Percentiles rank a stretch among this genome's conserved stretches.
Evolutionary conservation across 2,888 invertebrate genomes (phyloP).

Genomic region (Diarsia rubi): DNA sequence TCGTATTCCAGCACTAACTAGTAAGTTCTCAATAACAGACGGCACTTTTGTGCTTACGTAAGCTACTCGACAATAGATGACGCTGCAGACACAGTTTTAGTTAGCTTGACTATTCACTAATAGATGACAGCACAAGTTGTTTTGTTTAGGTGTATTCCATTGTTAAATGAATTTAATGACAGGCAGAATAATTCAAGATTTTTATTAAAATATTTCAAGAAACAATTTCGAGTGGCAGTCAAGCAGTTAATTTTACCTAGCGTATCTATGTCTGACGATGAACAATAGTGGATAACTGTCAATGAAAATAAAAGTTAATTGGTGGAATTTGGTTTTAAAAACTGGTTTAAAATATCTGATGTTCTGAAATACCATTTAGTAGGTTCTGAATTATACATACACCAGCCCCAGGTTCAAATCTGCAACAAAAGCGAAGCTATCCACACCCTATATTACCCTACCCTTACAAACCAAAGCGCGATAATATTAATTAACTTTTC

Average conservation of each 20-base stretch:
- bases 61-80: constrained; percentile 67
- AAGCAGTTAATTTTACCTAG: too few relatives aligned
- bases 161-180: neutral
- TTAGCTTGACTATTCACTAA: constrained; percentile 29
- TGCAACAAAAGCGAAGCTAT: neutral
- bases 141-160: neutral
- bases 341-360: neutral
- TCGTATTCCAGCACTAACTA: fast-evolving
- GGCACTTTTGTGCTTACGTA: neutral
- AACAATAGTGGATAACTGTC: neutral
- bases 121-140: constrained; percentile 55
- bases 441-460: too few relatives aligned
- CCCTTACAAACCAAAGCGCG: neutral
- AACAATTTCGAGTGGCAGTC: neutral
- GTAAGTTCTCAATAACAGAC: fast-evolving
- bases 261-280: too few relatives aligned
- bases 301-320: neutral
- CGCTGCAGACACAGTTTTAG: constrained; percentile 5
- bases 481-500: constrained; percentile 29
- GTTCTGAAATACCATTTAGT: too few relatives aligned
- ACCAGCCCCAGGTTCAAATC: neutral
- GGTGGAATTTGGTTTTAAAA: neutral
- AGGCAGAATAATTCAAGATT: fast-evolving
- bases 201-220: too few relatives aligned
- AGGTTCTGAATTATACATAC: too few relatives aligned